Percentiles rank a stretch among this genome's conserved stretches.
Conservation (phyloP, 1,140 invertebrate species). For the Artemia franciscana region DNA sequence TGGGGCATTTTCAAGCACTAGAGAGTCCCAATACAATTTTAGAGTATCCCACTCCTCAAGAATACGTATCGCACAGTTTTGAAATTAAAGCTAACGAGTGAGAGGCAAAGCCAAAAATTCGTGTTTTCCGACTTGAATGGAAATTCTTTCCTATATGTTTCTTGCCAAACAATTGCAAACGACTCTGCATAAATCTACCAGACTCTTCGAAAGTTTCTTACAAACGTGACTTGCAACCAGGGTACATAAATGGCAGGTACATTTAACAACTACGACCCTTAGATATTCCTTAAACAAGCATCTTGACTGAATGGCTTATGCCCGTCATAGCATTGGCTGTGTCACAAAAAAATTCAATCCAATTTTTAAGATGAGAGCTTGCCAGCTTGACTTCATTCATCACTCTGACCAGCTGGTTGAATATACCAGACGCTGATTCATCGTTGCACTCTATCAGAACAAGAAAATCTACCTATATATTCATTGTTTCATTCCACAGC, state of each 20-base stretch:
- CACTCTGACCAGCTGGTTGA: background rate
- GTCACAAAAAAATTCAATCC: slow-evolving; percentile 10
- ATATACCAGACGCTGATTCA: background rate
- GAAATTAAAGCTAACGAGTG: background rate
- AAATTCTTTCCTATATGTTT: background rate
- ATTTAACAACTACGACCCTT: slow-evolving; percentile 5
- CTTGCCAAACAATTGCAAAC: background rate
- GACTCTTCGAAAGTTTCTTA: slow-evolving; percentile 1
- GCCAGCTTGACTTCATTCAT: background rate
- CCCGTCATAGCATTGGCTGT: slow-evolving; percentile 12
- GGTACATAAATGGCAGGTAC: background rate
- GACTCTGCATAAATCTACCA: background rate
- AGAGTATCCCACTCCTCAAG: slow-evolving; percentile 2
- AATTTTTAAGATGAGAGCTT: slow-evolving; percentile 2
- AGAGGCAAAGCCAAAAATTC: background rate
- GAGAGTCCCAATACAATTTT: no score
- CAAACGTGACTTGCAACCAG: background rate
- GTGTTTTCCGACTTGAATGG: background rate
- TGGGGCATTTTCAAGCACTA: no score
- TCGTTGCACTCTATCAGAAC: slow-evolving; percentile 12
- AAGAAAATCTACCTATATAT: slow-evolving; percentile 6
- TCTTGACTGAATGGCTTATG: slow-evolving; percentile 5
- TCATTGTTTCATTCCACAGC: slow-evolving; percentile 8
- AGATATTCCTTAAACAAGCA: slow-evolving; percentile 6
- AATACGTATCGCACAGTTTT: slow-evolving; percentile 2